Evolutionary conservation across 1,140 invertebrate genomes (phyloP).

Genomic region (Eriocheir sinensis): DNA sequence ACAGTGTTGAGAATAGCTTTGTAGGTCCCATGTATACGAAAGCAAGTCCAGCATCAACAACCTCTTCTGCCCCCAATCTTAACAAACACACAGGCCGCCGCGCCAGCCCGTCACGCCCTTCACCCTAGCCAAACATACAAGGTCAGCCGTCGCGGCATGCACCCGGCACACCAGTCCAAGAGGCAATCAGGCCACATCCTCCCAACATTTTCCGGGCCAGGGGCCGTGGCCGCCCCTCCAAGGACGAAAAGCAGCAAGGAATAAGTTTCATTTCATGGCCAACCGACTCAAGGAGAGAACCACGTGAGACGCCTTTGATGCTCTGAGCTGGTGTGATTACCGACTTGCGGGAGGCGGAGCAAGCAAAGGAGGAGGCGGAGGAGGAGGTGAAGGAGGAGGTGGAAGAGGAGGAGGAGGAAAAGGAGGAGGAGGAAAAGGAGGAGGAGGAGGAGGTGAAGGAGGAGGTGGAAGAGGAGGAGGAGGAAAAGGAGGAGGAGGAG

Average conservation of each 20-base stretch:
- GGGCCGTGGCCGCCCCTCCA: neutral
- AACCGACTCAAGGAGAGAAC: slow-evolving; percentile 23
- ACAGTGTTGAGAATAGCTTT: too few relatives aligned
- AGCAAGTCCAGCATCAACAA: too few relatives aligned
- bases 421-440: too few relatives aligned
- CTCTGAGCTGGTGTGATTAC: neutral
- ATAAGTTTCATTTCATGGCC: slow-evolving; percentile 67
- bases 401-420: neutral
- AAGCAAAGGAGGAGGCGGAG: neutral
- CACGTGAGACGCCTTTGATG: slow-evolving; percentile 59
- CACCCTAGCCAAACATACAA: slow-evolving; percentile 21
- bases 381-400: neutral
- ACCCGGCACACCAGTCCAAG: slow-evolving; percentile 64
- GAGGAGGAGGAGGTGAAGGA: neutral
- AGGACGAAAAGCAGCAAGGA: slow-evolving; percentile 39
- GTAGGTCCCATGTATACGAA: too few relatives aligned
- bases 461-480: neutral
- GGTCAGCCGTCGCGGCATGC: slow-evolving; percentile 3
- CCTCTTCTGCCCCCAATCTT: neutral
- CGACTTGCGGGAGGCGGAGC: neutral
- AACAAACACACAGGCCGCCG: neutral
- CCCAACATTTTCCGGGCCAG: slow-evolving; percentile 65
- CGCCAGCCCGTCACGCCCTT: neutral
- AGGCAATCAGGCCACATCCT: slow-evolving; percentile 67
- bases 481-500: neutral